phyloP scores from a whole-genome alignment of 2,113 vertebrate species.

The Catharus bicknelli region DNA sequence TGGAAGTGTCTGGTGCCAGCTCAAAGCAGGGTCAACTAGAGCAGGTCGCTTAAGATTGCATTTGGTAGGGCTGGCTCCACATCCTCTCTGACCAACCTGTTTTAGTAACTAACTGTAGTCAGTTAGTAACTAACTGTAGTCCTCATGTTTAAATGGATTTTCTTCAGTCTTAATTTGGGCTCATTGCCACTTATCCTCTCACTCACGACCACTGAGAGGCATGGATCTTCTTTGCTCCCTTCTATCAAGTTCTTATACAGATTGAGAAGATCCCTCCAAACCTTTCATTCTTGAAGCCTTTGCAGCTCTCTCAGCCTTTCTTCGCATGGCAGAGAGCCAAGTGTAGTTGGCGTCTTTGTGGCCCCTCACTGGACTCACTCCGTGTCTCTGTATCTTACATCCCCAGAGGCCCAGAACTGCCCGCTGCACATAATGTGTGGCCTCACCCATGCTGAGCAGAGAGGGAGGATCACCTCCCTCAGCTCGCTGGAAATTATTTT shows the following conservation, averaged over 20 bases:
- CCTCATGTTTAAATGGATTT: background rate
- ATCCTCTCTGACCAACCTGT: background rate
- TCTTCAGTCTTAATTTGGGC: background rate
- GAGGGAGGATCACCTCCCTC: background rate
- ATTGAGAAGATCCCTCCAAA: background rate
- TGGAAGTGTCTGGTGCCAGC: background rate
- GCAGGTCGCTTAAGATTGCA: background rate
- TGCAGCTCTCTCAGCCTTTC: background rate
- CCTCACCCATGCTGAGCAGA: background rate
- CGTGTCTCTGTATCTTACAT: accelerated
- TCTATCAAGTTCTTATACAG: background rate
- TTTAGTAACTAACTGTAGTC: background rate
- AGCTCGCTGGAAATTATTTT: background rate
- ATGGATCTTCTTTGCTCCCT: background rate
- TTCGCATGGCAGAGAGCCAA: background rate
- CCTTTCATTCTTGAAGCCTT: background rate
- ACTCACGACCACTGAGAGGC: background rate
- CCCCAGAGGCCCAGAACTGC: background rate
- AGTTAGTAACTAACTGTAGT: background rate
- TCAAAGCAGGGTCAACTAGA: background rate
- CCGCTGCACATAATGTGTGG: accelerated
- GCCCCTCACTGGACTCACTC: background rate
- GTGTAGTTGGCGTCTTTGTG: background rate
- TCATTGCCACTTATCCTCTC: background rate
- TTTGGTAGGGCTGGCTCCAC: background rate